Base-by-base conservation (phyloP, 1,140 invertebrate species). In the Catajapyx aquilonaris region DNA sequence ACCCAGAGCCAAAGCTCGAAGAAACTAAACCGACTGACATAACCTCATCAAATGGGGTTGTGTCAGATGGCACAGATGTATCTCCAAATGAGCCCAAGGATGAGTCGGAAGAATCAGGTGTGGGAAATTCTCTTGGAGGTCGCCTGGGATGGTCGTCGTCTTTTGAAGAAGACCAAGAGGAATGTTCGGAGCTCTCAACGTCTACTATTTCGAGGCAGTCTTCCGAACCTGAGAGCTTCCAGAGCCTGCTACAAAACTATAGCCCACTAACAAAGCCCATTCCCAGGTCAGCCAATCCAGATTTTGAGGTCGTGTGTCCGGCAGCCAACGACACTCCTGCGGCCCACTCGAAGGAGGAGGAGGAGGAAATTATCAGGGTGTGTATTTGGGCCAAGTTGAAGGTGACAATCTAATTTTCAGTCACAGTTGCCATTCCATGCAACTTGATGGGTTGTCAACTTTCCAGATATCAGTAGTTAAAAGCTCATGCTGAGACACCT, bases 91-190 rank as follows among this genome's bases (percentile, higher is more conserved):
- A n/a, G n/a, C n/a, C n/a, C n/a, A n/a, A n/a, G n/a, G n/a, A n/a
- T n/a, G n/a, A n/a, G n/a, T n/a, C n/a, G n/a, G n/a, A n/a, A n/a
- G n/a, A n/a, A n/a, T 4, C 35, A 47, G 15, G 52, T 53, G 20
- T 44, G 35, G 76, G 76, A 4, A 79, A 80, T 55, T 77, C 71
- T 22, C 48, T 80, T 10, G 56, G 61, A 51, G 62, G 63, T 20
- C 64, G 65, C 51, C 57, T 59, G 7, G 70, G 75, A 2, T 81
- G 76, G 76, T 78, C 74, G 0, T 65, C 64, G 0, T 57, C 57
- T 0, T 64, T 66, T 45, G 69, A 73, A 41, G 66, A 66, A 43
- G 61, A 51, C 46, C 60, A 66, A 44, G 52, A 60, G 32, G 10
- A 10, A 7, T 16, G 10, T 9, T 10, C 10, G 15, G 7, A 11